Conservation (phyloP, 2,113 vertebrate species). For the Arizona elegans region DNA sequence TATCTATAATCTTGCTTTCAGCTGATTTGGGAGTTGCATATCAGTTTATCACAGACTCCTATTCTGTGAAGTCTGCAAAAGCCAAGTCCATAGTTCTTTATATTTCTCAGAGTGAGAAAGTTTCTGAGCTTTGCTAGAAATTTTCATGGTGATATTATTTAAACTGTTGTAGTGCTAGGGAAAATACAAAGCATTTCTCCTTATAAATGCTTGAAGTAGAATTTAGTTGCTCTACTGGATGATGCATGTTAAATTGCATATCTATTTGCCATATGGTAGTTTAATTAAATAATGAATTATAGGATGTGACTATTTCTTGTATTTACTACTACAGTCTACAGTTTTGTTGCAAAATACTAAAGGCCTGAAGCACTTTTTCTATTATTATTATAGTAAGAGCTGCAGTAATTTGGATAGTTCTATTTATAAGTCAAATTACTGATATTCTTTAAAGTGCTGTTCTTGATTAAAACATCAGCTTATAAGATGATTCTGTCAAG, state of each 20-base stretch:
- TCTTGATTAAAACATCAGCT: constrained; percentile 35
- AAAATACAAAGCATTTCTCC: too few species aligned
- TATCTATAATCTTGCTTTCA: background rate
- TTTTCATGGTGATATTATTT: background rate
- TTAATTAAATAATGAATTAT: background rate
- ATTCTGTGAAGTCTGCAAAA: background rate
- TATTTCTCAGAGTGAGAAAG: background rate
- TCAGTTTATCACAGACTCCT: background rate
- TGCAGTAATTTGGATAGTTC: background rate
- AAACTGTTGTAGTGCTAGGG: background rate
- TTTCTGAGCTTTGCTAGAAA: background rate
- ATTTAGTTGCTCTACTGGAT: background rate
- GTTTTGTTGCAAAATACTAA: background rate
- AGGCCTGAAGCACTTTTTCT: background rate
- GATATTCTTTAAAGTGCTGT: constrained; percentile 21
- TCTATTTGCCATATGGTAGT: background rate
- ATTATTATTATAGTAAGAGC: background rate
- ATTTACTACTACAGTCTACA: background rate
- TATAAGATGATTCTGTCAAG: constrained; percentile 43
- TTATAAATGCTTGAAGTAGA: too few species aligned
- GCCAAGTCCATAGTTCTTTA: background rate
- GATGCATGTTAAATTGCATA: background rate
- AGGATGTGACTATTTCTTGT: background rate
- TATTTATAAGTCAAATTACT: background rate
- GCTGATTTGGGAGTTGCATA: background rate